A percentile compares a stretch with the other conserved stretches of the same genome.
Evolutionary conservation across 2,888 invertebrate species (phyloP).

Genomic region (Caenorhabditis sinica): DNA sequence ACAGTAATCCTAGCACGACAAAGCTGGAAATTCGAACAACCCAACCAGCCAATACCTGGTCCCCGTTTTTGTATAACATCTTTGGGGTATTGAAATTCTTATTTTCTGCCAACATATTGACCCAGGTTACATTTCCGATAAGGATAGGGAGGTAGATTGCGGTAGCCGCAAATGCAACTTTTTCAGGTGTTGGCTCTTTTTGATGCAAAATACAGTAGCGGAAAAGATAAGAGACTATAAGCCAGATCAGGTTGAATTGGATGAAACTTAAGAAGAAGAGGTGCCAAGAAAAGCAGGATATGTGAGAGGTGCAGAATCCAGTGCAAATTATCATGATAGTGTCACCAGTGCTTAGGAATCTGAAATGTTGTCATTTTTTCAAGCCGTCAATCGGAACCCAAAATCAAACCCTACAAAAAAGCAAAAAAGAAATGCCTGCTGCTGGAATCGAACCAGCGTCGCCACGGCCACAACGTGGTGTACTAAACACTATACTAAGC

Average conservation of each 20-base stretch:
- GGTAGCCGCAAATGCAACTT: background rate
- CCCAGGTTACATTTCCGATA: background rate
- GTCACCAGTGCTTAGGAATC: constrained; percentile 13
- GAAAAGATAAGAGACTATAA: constrained; percentile 22
- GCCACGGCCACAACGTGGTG: constrained; percentile 82
- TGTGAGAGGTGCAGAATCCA: background rate
- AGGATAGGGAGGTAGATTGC: constrained; percentile 1
- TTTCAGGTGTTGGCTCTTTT: background rate
- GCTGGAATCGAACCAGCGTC: constrained; percentile 80
- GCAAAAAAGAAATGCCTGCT: constrained; percentile 57
- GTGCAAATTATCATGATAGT: constrained; percentile 11
- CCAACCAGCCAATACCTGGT: constrained; percentile 9
- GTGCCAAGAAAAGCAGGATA: constrained; percentile 7
- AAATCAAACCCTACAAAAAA: too few relatives aligned
- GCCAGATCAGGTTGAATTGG: constrained; percentile 22
- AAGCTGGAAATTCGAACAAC: background rate
- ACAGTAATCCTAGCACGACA: background rate
- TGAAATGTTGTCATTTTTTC: too few relatives aligned
- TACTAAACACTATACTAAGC: constrained; percentile 81
- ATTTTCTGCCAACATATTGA: background rate
- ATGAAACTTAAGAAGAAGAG: constrained; percentile 5
- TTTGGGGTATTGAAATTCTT: background rate
- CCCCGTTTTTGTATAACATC: background rate
- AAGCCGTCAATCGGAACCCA: too few relatives aligned
- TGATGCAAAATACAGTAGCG: constrained; percentile 28